These are phyloP conservation scores for Gari tellinella DNA, from an alignment of 2,888 invertebrate genomes.

Conservation along the genomic window DNA sequence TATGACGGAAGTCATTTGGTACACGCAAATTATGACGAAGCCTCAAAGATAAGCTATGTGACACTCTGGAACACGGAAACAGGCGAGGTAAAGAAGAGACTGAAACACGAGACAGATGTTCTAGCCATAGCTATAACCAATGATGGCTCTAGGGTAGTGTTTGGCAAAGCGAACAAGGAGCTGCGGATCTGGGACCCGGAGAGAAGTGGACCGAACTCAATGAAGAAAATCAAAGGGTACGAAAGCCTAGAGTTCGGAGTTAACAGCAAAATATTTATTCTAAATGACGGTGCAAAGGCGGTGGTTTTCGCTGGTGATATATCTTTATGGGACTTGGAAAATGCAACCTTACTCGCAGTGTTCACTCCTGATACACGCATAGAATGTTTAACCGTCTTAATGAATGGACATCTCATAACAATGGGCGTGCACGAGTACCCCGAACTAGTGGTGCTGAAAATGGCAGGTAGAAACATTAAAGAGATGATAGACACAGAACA, in stretches of 20 bases:
- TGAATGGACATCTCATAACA: conserved; percentile 76
- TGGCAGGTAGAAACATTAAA: conserved; percentile 63
- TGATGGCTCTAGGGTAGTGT: conserved; percentile 77
- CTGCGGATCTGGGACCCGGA: conserved; percentile 81
- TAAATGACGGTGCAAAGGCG: conserved; percentile 71
- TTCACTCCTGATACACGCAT: conserved; percentile 82
- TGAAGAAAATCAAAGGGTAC: conserved; percentile 76
- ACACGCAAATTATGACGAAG: conserved; percentile 82
- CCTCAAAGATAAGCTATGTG: conserved; percentile 80
- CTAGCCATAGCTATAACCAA: conserved; percentile 79
- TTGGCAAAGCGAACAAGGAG: conserved; percentile 79
- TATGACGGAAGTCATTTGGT: conserved; percentile 78
- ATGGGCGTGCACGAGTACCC: conserved; percentile 79
- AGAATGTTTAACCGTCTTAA: conserved; percentile 73
- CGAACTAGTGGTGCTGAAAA: conserved; percentile 75
- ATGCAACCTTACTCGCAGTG: conserved; percentile 72
- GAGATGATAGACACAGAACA: conserved; percentile 61
- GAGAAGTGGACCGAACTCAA: conserved; percentile 51
- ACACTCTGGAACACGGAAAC: conserved; percentile 81
- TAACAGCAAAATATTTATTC: conserved; percentile 77
- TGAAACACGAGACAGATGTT: conserved; percentile 81
- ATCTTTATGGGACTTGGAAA: conserved; percentile 82
- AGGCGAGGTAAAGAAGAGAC: conserved; percentile 74
- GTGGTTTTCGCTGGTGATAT: conserved; percentile 81
- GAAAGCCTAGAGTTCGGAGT: conserved; percentile 72